Evolutionary conservation across 2,113 vertebrate genomes (phyloP), one percentile per base, ranked within the genome.

Genomic region (Aptenodytes patagonicus): DNA sequence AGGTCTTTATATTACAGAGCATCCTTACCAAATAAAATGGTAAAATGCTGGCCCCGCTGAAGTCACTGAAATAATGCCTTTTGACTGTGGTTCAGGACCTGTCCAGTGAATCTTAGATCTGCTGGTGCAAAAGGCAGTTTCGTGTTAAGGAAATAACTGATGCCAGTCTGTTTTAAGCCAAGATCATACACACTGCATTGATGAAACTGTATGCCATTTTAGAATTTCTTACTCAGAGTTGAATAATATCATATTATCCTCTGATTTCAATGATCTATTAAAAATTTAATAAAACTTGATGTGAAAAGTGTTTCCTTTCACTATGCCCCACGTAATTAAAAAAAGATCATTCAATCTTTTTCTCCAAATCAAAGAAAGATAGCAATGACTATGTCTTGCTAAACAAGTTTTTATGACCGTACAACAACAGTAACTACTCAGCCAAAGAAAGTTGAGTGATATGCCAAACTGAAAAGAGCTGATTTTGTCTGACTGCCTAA

Each of bases 401-500:
- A 91, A 94, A 60, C 44, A 79, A 60, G 32, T 57, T 68, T 58
- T 71, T 81, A 40, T 75, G 49, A 87, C 17, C 31, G 29, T 28
- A 38, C 6, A 75, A 75, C 20, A 78, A 18, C 29, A 66, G 84
- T 36, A 89, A 5, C 17, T 75, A 82, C 36, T 44, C 83, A 87
- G 38, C 13, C 49, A 91, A 88, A 94, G 68, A 84, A 87, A 91
- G 44, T 1, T 26, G 40, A 89, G 6, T 66, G 24, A 42, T 69
- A 52, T 42, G 55, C 42, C 90, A 97, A 94, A 85, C 64, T 95
- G 57, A 94, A 87, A 92, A 91, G 31, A 87, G 22, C 40, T 68
- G 2, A 62, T 57, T 94, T 82, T 84, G 8, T 88, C 55, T 78
- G 65, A 91, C 65, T 95, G 49, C 38, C 36, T 82, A 34, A 42